Conservation (phyloP, 2,113 vertebrate genomes). For the Alectura lathami region DNA sequence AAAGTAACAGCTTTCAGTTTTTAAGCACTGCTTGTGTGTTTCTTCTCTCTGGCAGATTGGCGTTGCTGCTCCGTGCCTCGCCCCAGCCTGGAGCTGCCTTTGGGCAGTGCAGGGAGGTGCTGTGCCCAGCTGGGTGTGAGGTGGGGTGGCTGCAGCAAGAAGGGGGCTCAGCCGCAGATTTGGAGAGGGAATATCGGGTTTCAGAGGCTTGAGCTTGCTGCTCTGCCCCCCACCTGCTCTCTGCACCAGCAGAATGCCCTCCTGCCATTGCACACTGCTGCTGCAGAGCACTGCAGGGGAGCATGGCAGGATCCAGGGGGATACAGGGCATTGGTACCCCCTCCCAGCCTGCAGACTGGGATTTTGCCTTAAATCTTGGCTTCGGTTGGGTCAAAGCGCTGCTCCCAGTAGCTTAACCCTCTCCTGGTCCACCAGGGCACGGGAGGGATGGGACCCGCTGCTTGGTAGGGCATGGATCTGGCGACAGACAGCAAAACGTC, state of each 20-base stretch:
- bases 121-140: background rate
- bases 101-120: background rate
- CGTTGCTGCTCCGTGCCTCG: background rate
- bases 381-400: rapidly evolving
- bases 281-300: background rate
- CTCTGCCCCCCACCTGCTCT: rapidly evolving
- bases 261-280: background rate
- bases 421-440: rapidly evolving
- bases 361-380: background rate
- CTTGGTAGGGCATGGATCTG: background rate
- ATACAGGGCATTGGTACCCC: rapidly evolving
- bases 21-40: conserved; percentile 51
- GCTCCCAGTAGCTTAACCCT: background rate
- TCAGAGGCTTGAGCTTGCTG: background rate
- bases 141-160: background rate
- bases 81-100: background rate
- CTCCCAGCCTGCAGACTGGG: rapidly evolving
- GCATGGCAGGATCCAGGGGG: background rate
- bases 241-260: background rate
- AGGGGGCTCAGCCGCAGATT: background rate
- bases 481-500: background rate
- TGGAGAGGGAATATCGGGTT: background rate
- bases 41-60: conserved; percentile 30
- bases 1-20: conserved; percentile 77
- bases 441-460: background rate